These are phyloP conservation scores for Ichneumoninae sp. DNA, from an alignment of 2,888 invertebrate species.

Conservation along the genomic window DNA sequence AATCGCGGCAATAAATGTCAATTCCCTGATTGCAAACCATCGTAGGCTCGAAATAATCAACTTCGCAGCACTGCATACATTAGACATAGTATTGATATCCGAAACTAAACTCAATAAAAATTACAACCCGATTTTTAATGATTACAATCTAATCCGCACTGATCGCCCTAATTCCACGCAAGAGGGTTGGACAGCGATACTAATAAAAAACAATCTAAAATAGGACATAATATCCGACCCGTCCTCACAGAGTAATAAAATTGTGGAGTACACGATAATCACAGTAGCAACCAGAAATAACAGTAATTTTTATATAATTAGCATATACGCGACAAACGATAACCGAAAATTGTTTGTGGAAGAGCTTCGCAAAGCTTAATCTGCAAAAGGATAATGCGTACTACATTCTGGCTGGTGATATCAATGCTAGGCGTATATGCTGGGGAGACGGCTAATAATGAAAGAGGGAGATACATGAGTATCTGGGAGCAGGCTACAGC, in stretches of 20 bases:
- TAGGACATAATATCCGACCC: slow-evolving; percentile 2
- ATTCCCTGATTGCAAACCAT: slow-evolving; percentile 53
- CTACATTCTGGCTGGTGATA: slow-evolving; percentile 35
- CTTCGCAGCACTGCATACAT: slow-evolving; percentile 23
- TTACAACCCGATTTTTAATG: neutral
- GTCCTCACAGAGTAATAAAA: slow-evolving; percentile 9
- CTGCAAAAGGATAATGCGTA: neutral
- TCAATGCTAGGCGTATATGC: slow-evolving; percentile 21
- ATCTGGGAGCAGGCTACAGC: neutral
- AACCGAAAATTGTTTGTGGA: slow-evolving; percentile 10
- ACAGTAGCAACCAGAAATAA: slow-evolving; percentile 4
- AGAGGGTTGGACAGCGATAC: neutral
- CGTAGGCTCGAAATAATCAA: slow-evolving; percentile 43
- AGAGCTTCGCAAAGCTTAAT: neutral
- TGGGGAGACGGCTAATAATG: slow-evolving; percentile 27
- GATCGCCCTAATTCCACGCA: slow-evolving; percentile 6
- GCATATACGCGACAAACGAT: slow-evolving; percentile 40
- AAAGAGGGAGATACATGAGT: slow-evolving; percentile 15
- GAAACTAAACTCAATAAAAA: slow-evolving; percentile 51
- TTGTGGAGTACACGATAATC: slow-evolving; percentile 33
- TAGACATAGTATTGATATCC: slow-evolving; percentile 50
- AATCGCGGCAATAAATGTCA: slow-evolving; percentile 36
- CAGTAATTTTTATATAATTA: slow-evolving; percentile 19
- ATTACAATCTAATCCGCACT: neutral
- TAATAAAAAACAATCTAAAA: neutral